phyloP scores from a whole-genome alignment of 1,140 invertebrate species.

The Drosophila asahinai region DNA sequence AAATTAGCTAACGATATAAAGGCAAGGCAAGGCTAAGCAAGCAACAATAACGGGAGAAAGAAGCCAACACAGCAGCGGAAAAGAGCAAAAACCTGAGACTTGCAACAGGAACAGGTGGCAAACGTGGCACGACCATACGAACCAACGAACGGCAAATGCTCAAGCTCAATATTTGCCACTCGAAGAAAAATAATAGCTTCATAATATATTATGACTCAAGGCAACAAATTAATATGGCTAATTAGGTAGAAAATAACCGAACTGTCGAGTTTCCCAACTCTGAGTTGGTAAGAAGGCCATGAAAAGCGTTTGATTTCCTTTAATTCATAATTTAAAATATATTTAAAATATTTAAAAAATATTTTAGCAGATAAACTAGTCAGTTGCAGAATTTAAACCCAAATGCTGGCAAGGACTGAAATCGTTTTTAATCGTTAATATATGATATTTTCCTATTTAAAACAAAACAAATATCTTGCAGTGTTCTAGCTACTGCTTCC shows the following conservation, averaged over 20 bases:
- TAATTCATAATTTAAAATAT: background rate
- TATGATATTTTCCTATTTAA: too few relatives aligned
- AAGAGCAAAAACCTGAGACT: constrained; percentile 38
- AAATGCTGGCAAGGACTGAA: too few relatives aligned
- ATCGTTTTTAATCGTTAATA: too few relatives aligned
- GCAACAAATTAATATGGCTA: background rate
- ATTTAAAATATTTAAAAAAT: too few relatives aligned
- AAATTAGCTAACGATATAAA: constrained; percentile 82
- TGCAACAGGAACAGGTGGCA: constrained; percentile 74
- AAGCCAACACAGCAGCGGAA: constrained; percentile 57
- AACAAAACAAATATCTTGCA: background rate
- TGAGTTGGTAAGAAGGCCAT: background rate
- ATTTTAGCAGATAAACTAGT: too few relatives aligned
- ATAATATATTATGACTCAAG: background rate
- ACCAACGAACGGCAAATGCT: constrained; percentile 61
- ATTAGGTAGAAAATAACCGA: background rate
- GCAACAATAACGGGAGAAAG: constrained; percentile 76
- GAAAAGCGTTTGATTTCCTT: background rate
- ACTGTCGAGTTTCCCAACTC: too few relatives aligned
- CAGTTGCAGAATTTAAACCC: background rate
- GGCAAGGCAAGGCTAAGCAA: constrained; percentile 66
- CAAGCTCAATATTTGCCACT: constrained; percentile 37
- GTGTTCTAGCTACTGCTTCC: constrained; percentile 13
- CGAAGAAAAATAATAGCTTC: constrained; percentile 11
- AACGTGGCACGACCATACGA: constrained; percentile 73